Conservation (phyloP, 2,113 vertebrate species). For the Castor canadensis region DNA sequence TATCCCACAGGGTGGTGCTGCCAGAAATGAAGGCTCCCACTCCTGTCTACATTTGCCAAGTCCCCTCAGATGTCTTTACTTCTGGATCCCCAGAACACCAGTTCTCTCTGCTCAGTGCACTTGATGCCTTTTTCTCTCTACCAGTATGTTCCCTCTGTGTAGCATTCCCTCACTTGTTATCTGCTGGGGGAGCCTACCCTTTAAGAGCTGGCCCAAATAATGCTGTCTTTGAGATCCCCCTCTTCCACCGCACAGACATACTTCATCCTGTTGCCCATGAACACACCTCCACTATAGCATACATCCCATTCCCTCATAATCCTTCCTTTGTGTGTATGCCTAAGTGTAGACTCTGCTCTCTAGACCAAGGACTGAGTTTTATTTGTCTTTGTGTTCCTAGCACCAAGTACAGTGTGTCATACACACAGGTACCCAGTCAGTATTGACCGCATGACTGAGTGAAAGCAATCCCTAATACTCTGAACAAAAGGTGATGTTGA, state of each 20-base stretch:
- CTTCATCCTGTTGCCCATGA: not conserved
- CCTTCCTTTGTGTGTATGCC: not conserved
- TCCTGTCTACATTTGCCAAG: not conserved
- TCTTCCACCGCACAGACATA: not conserved
- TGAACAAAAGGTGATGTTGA: slow-evolving; percentile 18
- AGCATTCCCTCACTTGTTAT: not conserved
- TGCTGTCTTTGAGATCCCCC: not conserved
- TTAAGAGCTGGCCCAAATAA: not conserved
- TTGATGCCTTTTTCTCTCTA: not conserved
- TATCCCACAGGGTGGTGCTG: not conserved
- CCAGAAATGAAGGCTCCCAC: not conserved
- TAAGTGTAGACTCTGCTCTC: slow-evolving; percentile 20
- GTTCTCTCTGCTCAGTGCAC: not conserved
- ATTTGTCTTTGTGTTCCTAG: slow-evolving; percentile 34
- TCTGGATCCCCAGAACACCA: not conserved
- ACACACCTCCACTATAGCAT: not conserved
- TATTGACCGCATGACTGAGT: slow-evolving; percentile 31
- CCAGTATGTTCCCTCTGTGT: not conserved
- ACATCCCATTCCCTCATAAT: not conserved
- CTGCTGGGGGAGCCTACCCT: not conserved
- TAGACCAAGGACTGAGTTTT: slow-evolving; percentile 32
- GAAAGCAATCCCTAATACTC: slow-evolving; percentile 60
- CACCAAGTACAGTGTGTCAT: slow-evolving; percentile 13
- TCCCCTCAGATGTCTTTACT: not conserved
- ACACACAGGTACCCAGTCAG: slow-evolving; percentile 3